phyloP scores from a whole-genome alignment of 2,888 invertebrate genomes.

The Drosophila fulvimacula region DNA sequence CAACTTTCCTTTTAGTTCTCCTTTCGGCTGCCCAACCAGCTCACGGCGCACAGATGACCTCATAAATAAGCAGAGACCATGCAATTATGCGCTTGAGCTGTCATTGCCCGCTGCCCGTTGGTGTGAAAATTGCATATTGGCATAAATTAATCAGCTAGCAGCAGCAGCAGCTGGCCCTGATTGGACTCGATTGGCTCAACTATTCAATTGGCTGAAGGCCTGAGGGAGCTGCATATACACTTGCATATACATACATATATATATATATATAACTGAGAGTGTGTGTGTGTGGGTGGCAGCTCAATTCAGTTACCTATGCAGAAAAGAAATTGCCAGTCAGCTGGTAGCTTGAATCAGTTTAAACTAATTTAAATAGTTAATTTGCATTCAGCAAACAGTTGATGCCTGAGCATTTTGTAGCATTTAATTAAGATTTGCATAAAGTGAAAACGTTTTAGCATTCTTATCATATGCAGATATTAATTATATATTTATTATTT shows the following conservation, averaged over 20 bases:
- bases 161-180: slow-evolving; percentile 55
- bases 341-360: slow-evolving; percentile 16
- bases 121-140: slow-evolving; percentile 78
- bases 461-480: neutral
- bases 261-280: neutral
- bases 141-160: slow-evolving; percentile 73
- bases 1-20: slow-evolving; percentile 24
- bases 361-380: slow-evolving; percentile 23
- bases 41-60: slow-evolving; percentile 38
- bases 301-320: slow-evolving; percentile 40
- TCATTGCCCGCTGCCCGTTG: slow-evolving; percentile 67
- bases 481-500: too few relatives aligned
- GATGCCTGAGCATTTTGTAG: neutral
- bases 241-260: too few relatives aligned
- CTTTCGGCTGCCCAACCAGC: neutral
- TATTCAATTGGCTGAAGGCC: slow-evolving; percentile 44
- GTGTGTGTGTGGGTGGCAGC: slow-evolving; percentile 6
- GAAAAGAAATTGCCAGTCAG: slow-evolving; percentile 27
- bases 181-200: slow-evolving; percentile 53
- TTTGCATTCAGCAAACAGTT: neutral
- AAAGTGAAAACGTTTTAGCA: neutral
- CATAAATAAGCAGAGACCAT: slow-evolving; percentile 65
- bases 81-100: slow-evolving; percentile 76
- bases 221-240: too few relatives aligned
- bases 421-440: neutral